Conservation (phyloP, 2,113 vertebrate genomes). For the Lucifuga dentata region DNA sequence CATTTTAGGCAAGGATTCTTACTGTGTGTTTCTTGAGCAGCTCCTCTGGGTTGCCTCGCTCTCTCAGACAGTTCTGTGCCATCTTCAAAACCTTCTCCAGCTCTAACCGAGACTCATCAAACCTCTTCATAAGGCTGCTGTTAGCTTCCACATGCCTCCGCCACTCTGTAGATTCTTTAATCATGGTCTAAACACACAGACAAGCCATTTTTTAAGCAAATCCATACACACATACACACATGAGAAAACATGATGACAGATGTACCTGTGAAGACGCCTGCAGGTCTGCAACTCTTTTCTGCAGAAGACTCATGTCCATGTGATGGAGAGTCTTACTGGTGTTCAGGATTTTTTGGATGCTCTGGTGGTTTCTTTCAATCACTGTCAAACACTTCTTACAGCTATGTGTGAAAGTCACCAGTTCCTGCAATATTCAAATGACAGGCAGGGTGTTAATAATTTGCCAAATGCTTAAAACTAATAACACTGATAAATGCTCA, state of each 20-base stretch:
- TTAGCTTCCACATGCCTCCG: slow-evolving; percentile 92
- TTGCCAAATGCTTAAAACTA: no score
- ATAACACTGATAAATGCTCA: no score
- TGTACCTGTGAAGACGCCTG: slow-evolving; percentile 91
- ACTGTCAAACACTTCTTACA: slow-evolving; percentile 92
- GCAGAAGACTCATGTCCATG: slow-evolving; percentile 88
- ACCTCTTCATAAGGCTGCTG: slow-evolving; percentile 94
- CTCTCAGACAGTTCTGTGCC: slow-evolving; percentile 88
- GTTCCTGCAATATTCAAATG: slow-evolving; percentile 82
- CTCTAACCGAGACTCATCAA: slow-evolving; percentile 95
- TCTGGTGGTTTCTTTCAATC: slow-evolving; percentile 92
- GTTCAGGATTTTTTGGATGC: slow-evolving; percentile 86
- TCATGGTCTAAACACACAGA: slow-evolving; percentile 85
- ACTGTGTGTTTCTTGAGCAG: slow-evolving; percentile 93
- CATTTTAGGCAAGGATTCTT: no score
- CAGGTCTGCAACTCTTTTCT: slow-evolving; percentile 89
- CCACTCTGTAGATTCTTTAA: slow-evolving; percentile 94
- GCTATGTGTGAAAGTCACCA: slow-evolving; percentile 91
- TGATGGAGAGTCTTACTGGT: slow-evolving; percentile 86
- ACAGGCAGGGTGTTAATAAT: slow-evolving; percentile 13
- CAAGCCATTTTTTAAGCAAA: not conserved
- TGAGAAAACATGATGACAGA: no score
- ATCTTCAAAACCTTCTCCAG: slow-evolving; percentile 92
- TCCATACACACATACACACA: no score
- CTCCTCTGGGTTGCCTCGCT: slow-evolving; percentile 92